Evolutionary conservation across 2,113 vertebrate genomes (phyloP), one percentile per base, ranked within the genome.

Genomic region (Cyphomyrus plagiostoma): DNA sequence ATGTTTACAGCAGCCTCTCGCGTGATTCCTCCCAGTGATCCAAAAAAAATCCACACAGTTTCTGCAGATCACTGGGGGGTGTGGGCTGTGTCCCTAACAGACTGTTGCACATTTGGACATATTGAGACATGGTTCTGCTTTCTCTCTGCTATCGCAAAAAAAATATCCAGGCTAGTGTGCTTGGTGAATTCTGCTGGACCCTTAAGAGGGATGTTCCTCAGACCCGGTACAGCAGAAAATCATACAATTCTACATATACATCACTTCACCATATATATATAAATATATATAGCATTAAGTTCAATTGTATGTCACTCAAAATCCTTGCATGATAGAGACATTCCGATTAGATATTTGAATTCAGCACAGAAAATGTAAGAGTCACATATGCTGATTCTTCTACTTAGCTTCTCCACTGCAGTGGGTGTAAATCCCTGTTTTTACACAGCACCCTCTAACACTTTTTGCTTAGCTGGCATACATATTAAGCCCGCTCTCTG

Each of bases 401-500:
- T 0, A 5, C 49, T 45, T 13, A 7, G n/a, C 52, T 13, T n/a
- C 5, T 52, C 23, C 49, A 53, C 21, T 80, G 77, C n/a, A 50
- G 30, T 58, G 15, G 74, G 23, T 46, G 2, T 66, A 56, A 53
- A 21, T 86, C 48, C 46, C 11, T 80, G 46, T 26, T 77, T 77
- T 50, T 7, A 23, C 88, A 74, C 58, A 39, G 7, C 11, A 42
- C 58, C 52, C 26, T 46, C 30, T 1, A n/a, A 74, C 21, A 49
- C 83, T 17, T 86, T 74, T 84, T 66, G 80, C 89, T 49, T 86
- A 11, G 15, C 46, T 86, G 58, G 56, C 83, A 66, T 62, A 50
- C 49, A 89, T 66, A 84, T 86, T 66, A 26, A 30, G 89, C 45
- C 3, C 11, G 11, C 23, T 86, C 35, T 66, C 45, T 19, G 46